Conservation (phyloP, 2,888 invertebrate genomes). For the Eupithecia subfuscata region DNA sequence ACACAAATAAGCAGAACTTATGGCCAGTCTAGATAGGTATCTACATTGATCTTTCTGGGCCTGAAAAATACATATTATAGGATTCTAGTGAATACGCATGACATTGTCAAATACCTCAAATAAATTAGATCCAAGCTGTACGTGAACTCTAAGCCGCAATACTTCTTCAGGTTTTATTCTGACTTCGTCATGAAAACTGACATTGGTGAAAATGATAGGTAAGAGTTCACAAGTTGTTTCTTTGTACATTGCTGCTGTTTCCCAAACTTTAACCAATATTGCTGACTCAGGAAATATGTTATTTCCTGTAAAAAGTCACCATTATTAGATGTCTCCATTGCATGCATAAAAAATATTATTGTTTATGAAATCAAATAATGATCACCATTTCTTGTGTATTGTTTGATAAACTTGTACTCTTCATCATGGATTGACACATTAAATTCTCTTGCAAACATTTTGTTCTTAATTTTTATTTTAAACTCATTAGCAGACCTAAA, state of each 20-base stretch:
- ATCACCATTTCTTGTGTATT: background rate
- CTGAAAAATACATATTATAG: too few relatives aligned
- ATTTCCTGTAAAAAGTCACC: background rate
- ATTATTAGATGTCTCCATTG: too few relatives aligned
- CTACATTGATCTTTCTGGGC: too few relatives aligned
- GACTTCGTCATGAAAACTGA: background rate
- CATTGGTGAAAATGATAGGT: background rate
- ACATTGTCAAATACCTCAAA: background rate
- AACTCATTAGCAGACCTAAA: background rate
- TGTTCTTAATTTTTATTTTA: background rate
- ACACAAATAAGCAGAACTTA: too few relatives aligned
- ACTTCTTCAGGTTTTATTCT: background rate
- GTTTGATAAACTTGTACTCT: background rate
- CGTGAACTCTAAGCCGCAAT: background rate
- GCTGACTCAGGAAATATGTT: background rate
- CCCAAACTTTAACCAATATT: background rate
- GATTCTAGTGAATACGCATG: too few relatives aligned
- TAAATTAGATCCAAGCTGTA: background rate
- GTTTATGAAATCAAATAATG: background rate
- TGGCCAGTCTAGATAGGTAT: too few relatives aligned
- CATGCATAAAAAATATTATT: too few relatives aligned
- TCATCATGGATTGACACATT: background rate
- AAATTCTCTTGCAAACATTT: background rate
- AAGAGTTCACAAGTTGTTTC: background rate
- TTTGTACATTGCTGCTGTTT: background rate